Conservation (phyloP, 2,888 invertebrate genomes). For the Argyra leucocephala region DNA sequence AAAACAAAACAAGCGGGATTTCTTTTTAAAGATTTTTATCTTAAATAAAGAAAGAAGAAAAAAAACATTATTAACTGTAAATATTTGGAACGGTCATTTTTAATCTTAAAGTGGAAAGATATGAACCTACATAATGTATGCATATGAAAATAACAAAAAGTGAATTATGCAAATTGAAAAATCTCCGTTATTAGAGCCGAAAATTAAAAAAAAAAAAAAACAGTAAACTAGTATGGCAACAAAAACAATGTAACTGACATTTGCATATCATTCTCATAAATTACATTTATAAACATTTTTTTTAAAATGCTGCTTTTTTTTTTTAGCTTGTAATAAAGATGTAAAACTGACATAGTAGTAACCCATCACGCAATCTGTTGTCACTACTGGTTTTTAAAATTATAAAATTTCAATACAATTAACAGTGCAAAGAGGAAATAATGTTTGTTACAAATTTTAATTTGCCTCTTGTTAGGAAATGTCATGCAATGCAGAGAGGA, state of each 20-base stretch:
- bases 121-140: background rate
- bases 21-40: background rate
- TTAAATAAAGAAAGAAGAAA: background rate
- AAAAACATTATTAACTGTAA: background rate
- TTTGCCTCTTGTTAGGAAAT: too few species aligned
- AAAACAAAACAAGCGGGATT: background rate
- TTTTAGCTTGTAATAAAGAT: background rate
- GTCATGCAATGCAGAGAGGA: too few species aligned
- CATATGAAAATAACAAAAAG: background rate
- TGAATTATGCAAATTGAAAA: too few species aligned
- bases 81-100: background rate
- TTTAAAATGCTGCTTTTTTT: background rate
- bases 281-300: background rate
- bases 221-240: background rate
- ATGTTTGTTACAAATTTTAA: too few species aligned
- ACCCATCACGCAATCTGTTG: background rate
- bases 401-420: too few species aligned
- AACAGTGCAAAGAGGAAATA: too few species aligned
- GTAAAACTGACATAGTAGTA: background rate
- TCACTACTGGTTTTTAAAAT: background rate
- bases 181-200: background rate
- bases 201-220: background rate
- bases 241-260: background rate
- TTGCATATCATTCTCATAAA: background rate
- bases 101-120: background rate